Conservation (phyloP, 2,113 vertebrate species). For the Salvelinus namaycush region DNA sequence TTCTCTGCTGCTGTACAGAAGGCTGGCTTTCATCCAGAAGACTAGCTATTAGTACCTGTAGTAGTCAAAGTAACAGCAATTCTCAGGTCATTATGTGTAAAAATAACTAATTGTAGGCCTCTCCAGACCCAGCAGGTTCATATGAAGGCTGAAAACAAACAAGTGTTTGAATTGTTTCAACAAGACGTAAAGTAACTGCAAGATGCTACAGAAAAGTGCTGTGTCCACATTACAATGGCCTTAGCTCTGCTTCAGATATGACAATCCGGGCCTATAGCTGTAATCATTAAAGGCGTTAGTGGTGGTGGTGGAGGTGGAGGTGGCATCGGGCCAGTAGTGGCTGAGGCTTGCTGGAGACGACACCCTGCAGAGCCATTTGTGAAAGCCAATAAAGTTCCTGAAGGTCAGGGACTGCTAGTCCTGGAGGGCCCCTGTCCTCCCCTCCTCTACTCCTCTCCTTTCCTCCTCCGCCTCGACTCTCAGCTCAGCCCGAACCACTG, state of each 20-base stretch:
- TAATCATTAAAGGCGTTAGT: not conserved
- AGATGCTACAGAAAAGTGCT: no score
- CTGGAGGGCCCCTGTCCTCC: conserved; percentile 44
- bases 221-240: no score
- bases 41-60: not conserved
- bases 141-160: no score
- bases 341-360: conserved; percentile 27
- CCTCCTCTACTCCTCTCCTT: conserved; percentile 29
- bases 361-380: conserved; percentile 53
- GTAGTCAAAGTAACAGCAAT: not conserved
- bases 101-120: not conserved
- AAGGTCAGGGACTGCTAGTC: conserved; percentile 65
- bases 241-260: no score
- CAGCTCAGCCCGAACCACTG: conserved; percentile 55
- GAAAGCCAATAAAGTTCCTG: conserved; percentile 63
- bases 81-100: not conserved
- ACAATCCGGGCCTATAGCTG: no score
- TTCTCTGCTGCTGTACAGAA: conserved; percentile 40
- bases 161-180: no score
- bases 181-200: no score
- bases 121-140: not conserved
- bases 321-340: not conserved
- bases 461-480: conserved; percentile 20
- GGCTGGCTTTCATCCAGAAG: conserved; percentile 60
- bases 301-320: not conserved